A percentile compares a stretch with the other conserved stretches of the same genome.
phyloP scores from a whole-genome alignment of 37 sponge, comb jelly and placozoan species.

The Halichondria panicea region DNA sequence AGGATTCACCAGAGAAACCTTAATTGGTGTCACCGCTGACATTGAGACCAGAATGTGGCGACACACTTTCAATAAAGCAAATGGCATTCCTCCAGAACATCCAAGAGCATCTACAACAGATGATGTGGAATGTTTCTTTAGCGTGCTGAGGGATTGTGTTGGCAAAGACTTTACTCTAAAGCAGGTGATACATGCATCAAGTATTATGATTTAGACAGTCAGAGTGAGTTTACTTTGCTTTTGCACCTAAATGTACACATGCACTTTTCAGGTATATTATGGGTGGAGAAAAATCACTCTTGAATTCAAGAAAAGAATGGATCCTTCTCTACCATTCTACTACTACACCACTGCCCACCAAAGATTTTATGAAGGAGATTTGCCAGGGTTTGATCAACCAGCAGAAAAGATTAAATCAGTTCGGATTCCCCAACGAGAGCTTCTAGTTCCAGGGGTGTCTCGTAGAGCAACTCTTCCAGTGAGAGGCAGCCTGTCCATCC shows the following conservation, averaged over 20 bases:
- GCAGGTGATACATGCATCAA: too few relatives aligned
- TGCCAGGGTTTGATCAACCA: conserved; percentile 6
- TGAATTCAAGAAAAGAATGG: background rate
- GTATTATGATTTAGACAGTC: too few relatives aligned
- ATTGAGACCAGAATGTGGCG: conserved; percentile 16
- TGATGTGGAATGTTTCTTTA: conserved; percentile 48
- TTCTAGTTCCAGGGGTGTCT: background rate
- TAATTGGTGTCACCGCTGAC: conserved; percentile 15
- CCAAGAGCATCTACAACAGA: conserved; percentile 44
- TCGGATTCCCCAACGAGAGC: conserved; percentile 9
- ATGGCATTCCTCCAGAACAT: conserved; percentile 15
- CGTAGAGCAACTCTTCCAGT: conserved; percentile 1
- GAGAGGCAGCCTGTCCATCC: background rate
- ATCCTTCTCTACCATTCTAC: conserved; percentile 17
- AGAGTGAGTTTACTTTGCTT: too few relatives aligned
- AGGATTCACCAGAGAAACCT: conserved; percentile 39
- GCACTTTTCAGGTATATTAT: too few relatives aligned
- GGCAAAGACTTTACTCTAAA: conserved; percentile 32
- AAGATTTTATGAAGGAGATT: conserved; percentile 26
- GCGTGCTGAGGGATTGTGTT: conserved; percentile 13
- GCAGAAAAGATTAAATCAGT: background rate
- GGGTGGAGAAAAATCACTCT: conserved; percentile 10
- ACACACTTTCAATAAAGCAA: background rate
- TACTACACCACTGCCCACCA: conserved; percentile 4
- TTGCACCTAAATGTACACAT: too few relatives aligned